phyloP scores from a whole-genome alignment of 1,140 invertebrate genomes.

The Aplysia californica region DNA sequence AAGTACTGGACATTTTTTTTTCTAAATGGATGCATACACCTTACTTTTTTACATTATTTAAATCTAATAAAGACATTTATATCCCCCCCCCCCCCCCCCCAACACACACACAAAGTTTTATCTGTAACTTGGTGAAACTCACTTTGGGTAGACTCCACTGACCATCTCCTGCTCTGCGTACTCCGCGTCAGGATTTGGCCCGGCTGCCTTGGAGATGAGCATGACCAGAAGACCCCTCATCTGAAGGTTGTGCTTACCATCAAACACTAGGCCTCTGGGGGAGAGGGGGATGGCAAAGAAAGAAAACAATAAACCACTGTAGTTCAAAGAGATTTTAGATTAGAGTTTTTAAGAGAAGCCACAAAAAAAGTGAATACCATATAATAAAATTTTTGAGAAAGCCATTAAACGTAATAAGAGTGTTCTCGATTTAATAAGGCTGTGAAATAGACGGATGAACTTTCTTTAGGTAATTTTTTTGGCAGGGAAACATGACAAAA shows the following conservation, averaged over 20 bases:
- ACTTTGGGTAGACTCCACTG: slow-evolving; percentile 64
- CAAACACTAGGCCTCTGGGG: slow-evolving; percentile 76
- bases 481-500: too few relatives aligned
- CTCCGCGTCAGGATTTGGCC: slow-evolving; percentile 57
- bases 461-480: too few relatives aligned
- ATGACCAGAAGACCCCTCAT: slow-evolving; percentile 92
- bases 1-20: not conserved
- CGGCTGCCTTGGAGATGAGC: slow-evolving; percentile 90
- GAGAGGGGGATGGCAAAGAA: not conserved
- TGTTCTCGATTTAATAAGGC: too few relatives aligned
- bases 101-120: too few relatives aligned
- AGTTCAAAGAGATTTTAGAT: not conserved
- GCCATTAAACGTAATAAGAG: too few relatives aligned
- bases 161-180: slow-evolving; percentile 47
- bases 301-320: not conserved
- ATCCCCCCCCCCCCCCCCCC: too few relatives aligned
- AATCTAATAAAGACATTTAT: too few relatives aligned
- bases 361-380: not conserved
- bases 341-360: not conserved
- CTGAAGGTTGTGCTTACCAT: slow-evolving; percentile 93
- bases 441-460: too few relatives aligned
- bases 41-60: too few relatives aligned
- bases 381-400: too few relatives aligned
- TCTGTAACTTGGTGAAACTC: too few relatives aligned
- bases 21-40: not conserved